Conservation (phyloP, 2,888 invertebrate species). For the Sturmia bella region DNA sequence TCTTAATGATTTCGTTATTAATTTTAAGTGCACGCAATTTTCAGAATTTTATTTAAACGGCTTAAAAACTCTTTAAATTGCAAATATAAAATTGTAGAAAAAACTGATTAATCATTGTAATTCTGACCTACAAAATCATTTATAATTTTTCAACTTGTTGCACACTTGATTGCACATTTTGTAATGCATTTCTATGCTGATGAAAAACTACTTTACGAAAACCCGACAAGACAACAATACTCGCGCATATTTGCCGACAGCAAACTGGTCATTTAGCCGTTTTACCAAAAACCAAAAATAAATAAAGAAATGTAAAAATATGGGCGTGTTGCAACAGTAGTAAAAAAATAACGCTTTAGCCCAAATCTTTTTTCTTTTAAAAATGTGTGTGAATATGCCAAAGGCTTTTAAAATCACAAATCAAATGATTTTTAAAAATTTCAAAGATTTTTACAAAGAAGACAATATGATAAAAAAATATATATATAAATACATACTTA, state of each 20-base stretch:
- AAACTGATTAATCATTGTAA: conserved; percentile 55
- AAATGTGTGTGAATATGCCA: conserved; percentile 67
- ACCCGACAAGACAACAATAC: conserved; percentile 44
- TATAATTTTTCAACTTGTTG: conserved; percentile 65
- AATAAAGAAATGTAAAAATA: conserved; percentile 39
- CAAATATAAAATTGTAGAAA: conserved; percentile 5
- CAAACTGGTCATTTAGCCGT: conserved; percentile 24
- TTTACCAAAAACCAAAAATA: conserved; percentile 24
- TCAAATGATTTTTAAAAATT: conserved; percentile 59
- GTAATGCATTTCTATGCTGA: conserved; percentile 39
- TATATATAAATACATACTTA: conserved; percentile 7
- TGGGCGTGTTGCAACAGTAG: conserved; percentile 65
- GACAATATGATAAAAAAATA: conserved; percentile 13
- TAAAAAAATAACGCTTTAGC: conserved; percentile 55
- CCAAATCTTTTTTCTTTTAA: conserved; percentile 16
- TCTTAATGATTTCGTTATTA: background rate
- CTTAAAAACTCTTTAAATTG: background rate
- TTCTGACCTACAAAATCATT: conserved; percentile 66
- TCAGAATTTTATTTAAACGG: conserved; percentile 14
- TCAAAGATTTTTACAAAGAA: conserved; percentile 21
- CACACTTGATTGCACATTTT: conserved; percentile 66
- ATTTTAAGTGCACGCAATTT: background rate
- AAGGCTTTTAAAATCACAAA: conserved; percentile 64
- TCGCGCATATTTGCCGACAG: conserved; percentile 6
- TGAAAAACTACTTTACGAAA: conserved; percentile 46